Conservation (phyloP, 2,888 invertebrate genomes). For the Dolichopus griseipennis region DNA sequence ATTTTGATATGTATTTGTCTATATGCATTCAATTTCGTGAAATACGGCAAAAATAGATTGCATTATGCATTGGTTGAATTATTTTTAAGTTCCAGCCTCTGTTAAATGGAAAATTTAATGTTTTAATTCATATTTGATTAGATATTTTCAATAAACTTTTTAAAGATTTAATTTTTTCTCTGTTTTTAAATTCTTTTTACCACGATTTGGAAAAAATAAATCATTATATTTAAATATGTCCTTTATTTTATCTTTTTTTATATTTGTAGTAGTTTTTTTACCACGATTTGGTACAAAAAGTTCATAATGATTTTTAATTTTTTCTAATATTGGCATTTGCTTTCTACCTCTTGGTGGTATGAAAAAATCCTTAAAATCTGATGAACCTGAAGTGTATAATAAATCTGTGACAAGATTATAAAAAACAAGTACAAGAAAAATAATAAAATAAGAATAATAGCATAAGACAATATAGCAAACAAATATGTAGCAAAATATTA, state of each 20-base stretch:
- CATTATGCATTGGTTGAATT: no score
- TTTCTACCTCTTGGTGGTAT: conserved; percentile 42
- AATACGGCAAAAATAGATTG: no score
- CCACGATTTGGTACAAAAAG: conserved; percentile 42
- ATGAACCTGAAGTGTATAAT: not conserved
- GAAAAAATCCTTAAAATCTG: conserved; percentile 29
- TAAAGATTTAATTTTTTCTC: not conserved
- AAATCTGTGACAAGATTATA: not conserved
- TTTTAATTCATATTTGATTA: no score
- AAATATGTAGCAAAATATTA: no score
- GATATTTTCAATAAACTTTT: not conserved
- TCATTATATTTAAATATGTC: conserved; percentile 42
- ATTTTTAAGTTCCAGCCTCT: no score
- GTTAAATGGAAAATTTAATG: no score
- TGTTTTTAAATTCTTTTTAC: conserved; percentile 28
- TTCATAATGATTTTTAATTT: conserved; percentile 33
- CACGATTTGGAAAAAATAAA: conserved; percentile 41
- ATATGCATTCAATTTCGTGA: no score
- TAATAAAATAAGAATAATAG: no score
- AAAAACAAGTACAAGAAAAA: not conserved
- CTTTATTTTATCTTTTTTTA: conserved; percentile 35
- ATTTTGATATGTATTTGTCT: no score
- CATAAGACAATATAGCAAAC: no score
- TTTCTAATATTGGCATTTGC: conserved; percentile 32
- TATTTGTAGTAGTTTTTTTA: conserved; percentile 19